A percentile compares a stretch with the other conserved stretches of the same genome.
phyloP scores from a whole-genome alignment of 1,140 invertebrate genomes.

The Caenorhabditis brenneri region DNA sequence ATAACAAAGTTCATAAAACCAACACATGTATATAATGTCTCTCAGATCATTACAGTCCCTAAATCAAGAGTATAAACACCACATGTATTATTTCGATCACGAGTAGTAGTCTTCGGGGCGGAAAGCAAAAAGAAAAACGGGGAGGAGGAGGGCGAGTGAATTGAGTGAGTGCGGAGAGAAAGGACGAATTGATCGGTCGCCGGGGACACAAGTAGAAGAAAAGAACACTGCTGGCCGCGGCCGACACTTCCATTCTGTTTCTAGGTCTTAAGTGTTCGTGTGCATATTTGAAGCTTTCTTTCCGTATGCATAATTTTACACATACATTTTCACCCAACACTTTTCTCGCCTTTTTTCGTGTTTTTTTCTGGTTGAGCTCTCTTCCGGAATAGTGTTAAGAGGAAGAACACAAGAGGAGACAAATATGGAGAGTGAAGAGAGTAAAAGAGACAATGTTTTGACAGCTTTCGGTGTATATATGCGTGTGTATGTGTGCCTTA shows the following conservation, averaged over 20 bases:
- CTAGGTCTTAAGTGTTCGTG: neutral
- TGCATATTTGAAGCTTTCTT: neutral
- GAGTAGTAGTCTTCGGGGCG: neutral
- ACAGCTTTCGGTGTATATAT: constrained; percentile 23
- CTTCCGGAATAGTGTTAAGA: neutral
- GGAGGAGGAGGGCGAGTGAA: neutral
- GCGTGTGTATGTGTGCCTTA: neutral
- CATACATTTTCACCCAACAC: neutral
- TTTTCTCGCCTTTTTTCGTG: neutral
- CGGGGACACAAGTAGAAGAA: neutral
- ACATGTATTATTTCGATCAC: neutral
- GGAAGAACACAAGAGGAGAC: neutral
- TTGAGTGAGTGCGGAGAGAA: constrained; percentile 35
- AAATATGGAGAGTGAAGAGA: neutral
- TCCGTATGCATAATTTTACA: neutral
- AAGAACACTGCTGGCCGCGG: neutral
- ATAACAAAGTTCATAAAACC: too few species aligned
- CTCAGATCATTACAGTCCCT: neutral
- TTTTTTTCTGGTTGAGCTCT: neutral
- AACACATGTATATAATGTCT: neutral
- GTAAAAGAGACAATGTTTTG: constrained; percentile 34
- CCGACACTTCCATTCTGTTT: neutral
- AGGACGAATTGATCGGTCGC: constrained; percentile 35
- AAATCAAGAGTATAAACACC: constrained; percentile 12
- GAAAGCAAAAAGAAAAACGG: neutral